Percentiles rank a stretch among this genome's conserved stretches.
Evolutionary conservation across 2,113 vertebrate species (phyloP).

Genomic region (Centrocercus urophasianus): DNA sequence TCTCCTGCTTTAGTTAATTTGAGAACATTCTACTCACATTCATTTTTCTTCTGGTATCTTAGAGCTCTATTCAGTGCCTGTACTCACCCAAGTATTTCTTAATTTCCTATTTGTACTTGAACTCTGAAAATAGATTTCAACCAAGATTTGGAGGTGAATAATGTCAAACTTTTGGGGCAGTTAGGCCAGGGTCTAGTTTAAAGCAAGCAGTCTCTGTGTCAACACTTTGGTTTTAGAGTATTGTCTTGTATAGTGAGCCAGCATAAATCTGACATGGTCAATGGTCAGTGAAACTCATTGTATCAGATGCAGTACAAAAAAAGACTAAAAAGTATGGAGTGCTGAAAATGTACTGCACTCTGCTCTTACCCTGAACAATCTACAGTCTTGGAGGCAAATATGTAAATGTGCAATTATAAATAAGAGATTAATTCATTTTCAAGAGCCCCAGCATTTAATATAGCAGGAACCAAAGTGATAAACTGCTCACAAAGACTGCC

Average conservation of each 20-base stretch:
- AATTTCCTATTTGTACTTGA: not conserved
- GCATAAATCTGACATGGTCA: not conserved
- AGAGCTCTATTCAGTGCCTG: not conserved
- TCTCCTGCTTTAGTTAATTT: not conserved
- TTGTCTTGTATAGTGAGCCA: not conserved
- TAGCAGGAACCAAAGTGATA: slow-evolving; percentile 21
- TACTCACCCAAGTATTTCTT: not conserved
- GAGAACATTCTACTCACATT: not conserved
- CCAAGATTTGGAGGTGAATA: not conserved
- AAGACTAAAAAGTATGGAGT: not conserved
- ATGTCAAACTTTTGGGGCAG: not conserved
- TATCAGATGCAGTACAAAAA: not conserved
- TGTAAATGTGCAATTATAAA: slow-evolving; percentile 10
- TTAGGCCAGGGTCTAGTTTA: not conserved
- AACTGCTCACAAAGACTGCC: slow-evolving; percentile 31
- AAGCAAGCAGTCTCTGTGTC: not conserved
- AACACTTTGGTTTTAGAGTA: not conserved
- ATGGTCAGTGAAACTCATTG: not conserved
- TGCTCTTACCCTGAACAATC: not conserved
- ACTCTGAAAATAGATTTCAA: not conserved
- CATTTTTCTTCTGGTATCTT: not conserved
- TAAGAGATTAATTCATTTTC: slow-evolving; percentile 29
- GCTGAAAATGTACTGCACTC: not conserved
- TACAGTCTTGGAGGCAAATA: not conserved
- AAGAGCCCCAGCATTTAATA: not conserved